Base-by-base conservation (phyloP, 2,113 vertebrate genomes). In the Poeciliopsis prolifica region DNA sequence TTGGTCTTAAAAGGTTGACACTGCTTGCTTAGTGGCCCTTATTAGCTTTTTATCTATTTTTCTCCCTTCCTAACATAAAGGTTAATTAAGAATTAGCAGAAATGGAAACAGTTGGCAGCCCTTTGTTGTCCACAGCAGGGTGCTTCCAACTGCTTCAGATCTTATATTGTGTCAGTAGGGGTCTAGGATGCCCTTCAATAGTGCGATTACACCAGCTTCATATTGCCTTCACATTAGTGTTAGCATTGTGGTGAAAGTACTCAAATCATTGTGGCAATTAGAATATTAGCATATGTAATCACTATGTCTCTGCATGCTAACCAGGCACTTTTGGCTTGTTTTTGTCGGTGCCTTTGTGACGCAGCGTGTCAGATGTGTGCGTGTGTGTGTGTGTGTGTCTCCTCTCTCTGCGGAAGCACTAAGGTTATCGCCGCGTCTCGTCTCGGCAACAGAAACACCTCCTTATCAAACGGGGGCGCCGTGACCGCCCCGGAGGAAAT, bases 401-500 rank as follows among this genome's bases (percentile, higher is more conserved):
- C 65, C 80, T 74, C 30, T 61, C 58, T 58, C 44, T 12, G 40
- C 65, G 74, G 69, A 82, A 79, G 77, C 61, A n/a, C 24, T 10
- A 3, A 58, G 51, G 51, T 58, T 58, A 58, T 58, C 51, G 78
- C 68, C 80, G 66, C 19, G 75, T 85, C 72, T 85, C 13, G 28
- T 85, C 78, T 87, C 62, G 6, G 82, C 28, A 63, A 74, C 68
- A 80, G 82, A 86, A 83, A 80, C 85, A 82, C 75, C 76, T 86
- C 77, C 83, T 84, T 79, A 80, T 88, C 80, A 87, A 89, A 90
- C 81, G 88, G 81, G 82, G 86, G 40, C 54, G 44, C 65, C 24
- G 77, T 72, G 81, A 83, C 65, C 30, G 88, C 92, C 94, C 91
- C 89, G 78, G 65, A 91, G 88, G 90, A 92, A 92, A 94, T 90